Evolutionary conservation across 2,888 invertebrate species (phyloP), one percentile per base, ranked within the genome.

Genomic region (Pristionchus fissidentatus): DNA sequence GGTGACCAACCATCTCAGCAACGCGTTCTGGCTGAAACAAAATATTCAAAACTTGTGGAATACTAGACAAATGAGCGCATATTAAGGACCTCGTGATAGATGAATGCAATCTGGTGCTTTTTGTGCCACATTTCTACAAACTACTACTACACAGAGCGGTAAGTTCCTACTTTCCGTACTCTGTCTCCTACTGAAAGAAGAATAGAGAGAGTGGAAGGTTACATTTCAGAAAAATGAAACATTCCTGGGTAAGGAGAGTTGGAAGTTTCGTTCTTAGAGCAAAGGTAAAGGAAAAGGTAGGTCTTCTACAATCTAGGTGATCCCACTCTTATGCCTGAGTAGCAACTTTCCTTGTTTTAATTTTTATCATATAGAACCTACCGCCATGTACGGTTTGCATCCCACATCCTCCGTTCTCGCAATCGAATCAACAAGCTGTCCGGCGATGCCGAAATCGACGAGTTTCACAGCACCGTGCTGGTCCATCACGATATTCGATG

Each of bases 401-500:
- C 99, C 99, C 87, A 98, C 98, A 93, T 99, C 98, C 88, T 97
- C 95, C 41, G 98, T 98, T 93, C 96, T 96, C 19, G 98, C 98
- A 92, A 99, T 98, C 22, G 97, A 98, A 93, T 99, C 98, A 43
- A 98, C 98, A 89, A 99, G 94, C 92, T 98, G 97, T 13, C 98
- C 98, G 88, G 97, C 97, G 93, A 99, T 99, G 87, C 98, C 98
- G 94, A 99, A 99, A 94, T 99, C 98, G 94, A 98, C 99, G 82
- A 99, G 94, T 93, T 99, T 99, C 90, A 99, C 98, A 93, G 97
- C 96, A 83, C 97, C 98, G 90, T 96, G 95, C 91, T 96, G 95
- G 93, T 98, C 97, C 92, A 99, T 94, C 89, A 99, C 94, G 93
- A 99, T 98, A 94, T 99, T 99, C 92, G 97, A 97, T 73, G 99